Percentiles rank a stretch among this genome's conserved stretches.
Evolutionary conservation across 1,140 invertebrate genomes (phyloP).

Genomic region (Drosophila paulistorum): DNA sequence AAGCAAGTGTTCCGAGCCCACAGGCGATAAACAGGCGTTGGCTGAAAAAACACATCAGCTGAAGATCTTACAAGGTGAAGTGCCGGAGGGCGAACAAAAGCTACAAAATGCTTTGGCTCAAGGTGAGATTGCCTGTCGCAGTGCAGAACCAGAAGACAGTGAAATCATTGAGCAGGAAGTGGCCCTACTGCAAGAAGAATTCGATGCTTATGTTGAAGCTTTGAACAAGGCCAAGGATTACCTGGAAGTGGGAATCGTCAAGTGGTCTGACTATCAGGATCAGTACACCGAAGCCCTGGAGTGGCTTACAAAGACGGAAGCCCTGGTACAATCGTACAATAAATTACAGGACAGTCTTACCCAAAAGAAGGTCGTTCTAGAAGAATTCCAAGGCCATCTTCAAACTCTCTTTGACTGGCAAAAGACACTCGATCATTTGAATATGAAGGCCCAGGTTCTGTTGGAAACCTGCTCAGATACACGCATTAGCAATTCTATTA

Average conservation of each 20-base stretch:
- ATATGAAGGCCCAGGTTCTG: slow-evolving; percentile 94
- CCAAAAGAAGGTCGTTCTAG: slow-evolving; percentile 93
- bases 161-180: slow-evolving; percentile 96
- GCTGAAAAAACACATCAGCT: slow-evolving; percentile 93
- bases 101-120: slow-evolving; percentile 91
- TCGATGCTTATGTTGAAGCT: slow-evolving; percentile 91
- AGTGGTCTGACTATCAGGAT: slow-evolving; percentile 98
- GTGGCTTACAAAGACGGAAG: slow-evolving; percentile 94
- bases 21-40: slow-evolving; percentile 95
- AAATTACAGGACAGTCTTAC: slow-evolving; percentile 95
- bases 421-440: slow-evolving; percentile 94
- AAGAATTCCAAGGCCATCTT: slow-evolving; percentile 95
- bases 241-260: slow-evolving; percentile 94
- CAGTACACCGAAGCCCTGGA: slow-evolving; percentile 94
- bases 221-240: slow-evolving; percentile 91
- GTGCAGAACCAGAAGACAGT: slow-evolving; percentile 92
- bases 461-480: slow-evolving; percentile 96
- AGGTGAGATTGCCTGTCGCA: slow-evolving; percentile 91
- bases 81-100: slow-evolving; percentile 91
- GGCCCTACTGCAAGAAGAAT: slow-evolving; percentile 93
- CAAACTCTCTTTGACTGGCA: slow-evolving; percentile 97
- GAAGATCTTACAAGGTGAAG: slow-evolving; percentile 91
- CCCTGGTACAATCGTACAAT: slow-evolving; percentile 93
- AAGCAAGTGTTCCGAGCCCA: slow-evolving; percentile 96
- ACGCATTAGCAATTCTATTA: slow-evolving; percentile 95